These are phyloP conservation scores for Lampropteryx suffumata DNA, from an alignment of 2,888 invertebrate species.

Conservation along the genomic window DNA sequence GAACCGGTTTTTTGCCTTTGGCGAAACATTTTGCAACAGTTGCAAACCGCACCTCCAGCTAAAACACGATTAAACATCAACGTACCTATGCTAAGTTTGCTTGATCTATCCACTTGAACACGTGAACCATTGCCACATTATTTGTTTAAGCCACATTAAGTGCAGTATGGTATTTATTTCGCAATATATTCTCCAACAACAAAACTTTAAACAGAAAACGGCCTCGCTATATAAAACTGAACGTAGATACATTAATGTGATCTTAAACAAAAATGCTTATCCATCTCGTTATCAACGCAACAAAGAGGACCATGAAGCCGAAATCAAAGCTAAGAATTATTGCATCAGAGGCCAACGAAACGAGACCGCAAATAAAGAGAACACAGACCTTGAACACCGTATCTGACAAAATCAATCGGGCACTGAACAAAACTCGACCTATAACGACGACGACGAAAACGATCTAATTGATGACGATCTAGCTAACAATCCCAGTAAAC, in stretches of 20 bases:
- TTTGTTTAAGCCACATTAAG: slow-evolving; percentile 12
- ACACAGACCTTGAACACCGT: slow-evolving; percentile 78
- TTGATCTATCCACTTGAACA: slow-evolving; percentile 25
- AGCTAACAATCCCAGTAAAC: slow-evolving; percentile 5
- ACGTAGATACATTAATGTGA: slow-evolving; percentile 59
- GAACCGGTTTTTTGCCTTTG: slow-evolving; percentile 67
- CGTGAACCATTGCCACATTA: slow-evolving; percentile 15
- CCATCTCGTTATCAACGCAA: slow-evolving; percentile 73
- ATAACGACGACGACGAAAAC: no score
- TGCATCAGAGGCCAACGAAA: slow-evolving; percentile 79
- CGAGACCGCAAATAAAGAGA: slow-evolving; percentile 82
- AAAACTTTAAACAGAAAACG: slow-evolving; percentile 35
- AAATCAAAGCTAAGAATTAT: slow-evolving; percentile 75
- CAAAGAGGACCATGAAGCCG: slow-evolving; percentile 75
- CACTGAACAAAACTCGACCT: slow-evolving; percentile 78
- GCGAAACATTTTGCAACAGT: slow-evolving; percentile 69
- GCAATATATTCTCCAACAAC: slow-evolving; percentile 26
- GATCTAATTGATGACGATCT: slow-evolving; percentile 67
- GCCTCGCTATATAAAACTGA: slow-evolving; percentile 54
- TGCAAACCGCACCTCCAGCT: slow-evolving; percentile 30
- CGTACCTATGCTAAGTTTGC: slow-evolving; percentile 29
- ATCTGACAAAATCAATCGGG: slow-evolving; percentile 82
- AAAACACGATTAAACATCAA: slow-evolving; percentile 21
- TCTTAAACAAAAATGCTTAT: slow-evolving; percentile 67
- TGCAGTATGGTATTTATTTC: no score